Evolutionary conservation across 2,888 invertebrate species (phyloP), one percentile per base, ranked within the genome.

Genomic region (Aphidius colemani): DNA sequence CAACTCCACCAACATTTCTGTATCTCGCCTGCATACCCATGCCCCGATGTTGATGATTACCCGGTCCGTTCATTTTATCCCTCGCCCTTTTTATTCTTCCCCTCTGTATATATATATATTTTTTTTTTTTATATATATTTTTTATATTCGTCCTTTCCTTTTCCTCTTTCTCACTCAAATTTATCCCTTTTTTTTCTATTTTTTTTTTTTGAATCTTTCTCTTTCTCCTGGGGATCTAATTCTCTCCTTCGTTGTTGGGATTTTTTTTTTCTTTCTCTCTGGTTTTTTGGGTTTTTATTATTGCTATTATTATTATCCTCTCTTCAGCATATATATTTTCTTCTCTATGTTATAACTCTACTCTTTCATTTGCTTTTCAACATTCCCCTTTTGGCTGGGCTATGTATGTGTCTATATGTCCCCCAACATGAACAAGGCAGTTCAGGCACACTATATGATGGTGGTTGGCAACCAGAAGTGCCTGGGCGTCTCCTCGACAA

Each of bases 1-100:
- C 48, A 8, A 66, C 68, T 30, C 70, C 70, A 46, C 74, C 72
- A 46, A 68, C 73, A 46, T 74, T 67, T 70, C 77, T 73, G 74
- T 74, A 78, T 64, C 77, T 76, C 68, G 75, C 78, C 68, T 73
- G 74, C 71, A 78, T 74, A 66, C 75, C 72, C 75, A 76, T 70
- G 65, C 75, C 71, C 57, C 78, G 78, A 70, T 76, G 78, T 70
- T 74, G 77, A 72, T 76, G 77, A 74, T 69, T 74, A 67, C 76
- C 76, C 43, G 67, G 66, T 30, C 71, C 70, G 71, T 72, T 73
- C 71, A 72, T 70, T 67, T 56, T 65, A 39, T 59, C 39, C 43
- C 40, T 30, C 30, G 30, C 30, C 30, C 30, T 30, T 30, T 30
- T 30, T 30, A 30, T 30, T 30, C 5, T 30, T 30, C 30, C 30